Evolutionary conservation across 2,113 vertebrate species (phyloP).

Genomic region (Cinclus mexicanus): DNA sequence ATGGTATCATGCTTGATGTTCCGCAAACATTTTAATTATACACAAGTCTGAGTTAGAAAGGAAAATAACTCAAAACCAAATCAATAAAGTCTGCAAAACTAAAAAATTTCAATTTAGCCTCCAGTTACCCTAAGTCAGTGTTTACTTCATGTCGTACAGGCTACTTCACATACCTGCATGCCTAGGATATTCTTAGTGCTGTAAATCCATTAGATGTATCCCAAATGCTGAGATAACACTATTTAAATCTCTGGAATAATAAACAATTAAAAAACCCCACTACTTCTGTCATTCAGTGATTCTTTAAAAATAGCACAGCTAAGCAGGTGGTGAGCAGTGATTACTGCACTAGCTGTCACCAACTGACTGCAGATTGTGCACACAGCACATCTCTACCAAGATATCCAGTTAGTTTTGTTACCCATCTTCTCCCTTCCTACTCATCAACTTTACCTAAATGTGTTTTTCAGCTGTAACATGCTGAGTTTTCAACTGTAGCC

Average conservation of each 20-base stretch:
- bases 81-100: background rate
- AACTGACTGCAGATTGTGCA: background rate
- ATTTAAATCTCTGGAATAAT: slow-evolving; percentile 36
- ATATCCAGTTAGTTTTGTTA: slow-evolving; percentile 35
- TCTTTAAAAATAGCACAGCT: slow-evolving; percentile 36
- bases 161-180: background rate
- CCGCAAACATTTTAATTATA: slow-evolving; percentile 49
- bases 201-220: slow-evolving; percentile 25
- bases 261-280: background rate
- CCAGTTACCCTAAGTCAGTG: background rate
- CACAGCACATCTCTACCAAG: slow-evolving; percentile 11
- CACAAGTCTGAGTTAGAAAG: slow-evolving; percentile 24
- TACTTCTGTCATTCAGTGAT: slow-evolving; percentile 25
- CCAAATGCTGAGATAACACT: slow-evolving; percentile 1
- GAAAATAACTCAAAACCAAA: slow-evolving; percentile 26
- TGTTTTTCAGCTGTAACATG: background rate
- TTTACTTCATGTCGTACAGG: background rate
- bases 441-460: background rate
- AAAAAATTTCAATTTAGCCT: slow-evolving; percentile 22
- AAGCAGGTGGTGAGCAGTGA: slow-evolving; percentile 53
- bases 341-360: background rate
- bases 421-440: slow-evolving; percentile 35
- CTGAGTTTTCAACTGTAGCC: background rate
- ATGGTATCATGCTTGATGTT: background rate
- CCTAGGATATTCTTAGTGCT: slow-evolving; percentile 34